Evolutionary conservation across 2,797 vertebrate genomes (phyloP), one percentile per base, ranked within the genome.

Genomic region (Cossypha heuglini): DNA sequence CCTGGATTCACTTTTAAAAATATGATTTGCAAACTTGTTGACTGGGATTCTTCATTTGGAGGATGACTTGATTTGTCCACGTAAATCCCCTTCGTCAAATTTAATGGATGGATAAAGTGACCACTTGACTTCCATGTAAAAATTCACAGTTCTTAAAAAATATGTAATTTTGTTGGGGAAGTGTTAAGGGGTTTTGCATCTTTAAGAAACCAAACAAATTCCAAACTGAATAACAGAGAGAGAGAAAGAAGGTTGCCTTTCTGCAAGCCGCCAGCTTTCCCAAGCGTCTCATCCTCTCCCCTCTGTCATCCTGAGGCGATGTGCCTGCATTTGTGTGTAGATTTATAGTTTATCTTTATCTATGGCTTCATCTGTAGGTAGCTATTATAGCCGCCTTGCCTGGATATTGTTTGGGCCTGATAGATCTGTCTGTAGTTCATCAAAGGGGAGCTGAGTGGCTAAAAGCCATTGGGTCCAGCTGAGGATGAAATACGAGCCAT

Each of bases 401-500:
- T 98, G 98, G 98, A 99, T 99, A 99, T 99, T 99, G 99, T 99
- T 98, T 99, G 98, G 98, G 98, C 98, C 98, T 98, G 98, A 99
- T 99, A 98, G 98, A 98, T 98, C 97, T 98, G 98, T 97, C 98
- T 97, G 98, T 98, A 98, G 98, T 99, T 98, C 98, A 98, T 99
- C 98, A 99, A 98, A 98, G 97, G 97, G 97, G 96, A 98, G 97
- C 98, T 93, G 96, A 98, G 98, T 97, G 98, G 98, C 98, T 98
- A 98, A 98, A 99, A 99, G 99, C 99, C 98, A 98, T 98, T 98
- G 98, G 98, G 99, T 99, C 98, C 98, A 98, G 98, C 99, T 99
- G 99, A 99, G 99, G 99, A 99, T 99, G 99, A 99, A 99, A 99
- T 99, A 99, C 98, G 99, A 99, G 99, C 99, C 99, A 98, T 99